A percentile compares a stretch with the other conserved stretches of the same genome.
Conservation (phyloP, 1,140 invertebrate genomes). For the Pseudomyrmex sp. region DNA sequence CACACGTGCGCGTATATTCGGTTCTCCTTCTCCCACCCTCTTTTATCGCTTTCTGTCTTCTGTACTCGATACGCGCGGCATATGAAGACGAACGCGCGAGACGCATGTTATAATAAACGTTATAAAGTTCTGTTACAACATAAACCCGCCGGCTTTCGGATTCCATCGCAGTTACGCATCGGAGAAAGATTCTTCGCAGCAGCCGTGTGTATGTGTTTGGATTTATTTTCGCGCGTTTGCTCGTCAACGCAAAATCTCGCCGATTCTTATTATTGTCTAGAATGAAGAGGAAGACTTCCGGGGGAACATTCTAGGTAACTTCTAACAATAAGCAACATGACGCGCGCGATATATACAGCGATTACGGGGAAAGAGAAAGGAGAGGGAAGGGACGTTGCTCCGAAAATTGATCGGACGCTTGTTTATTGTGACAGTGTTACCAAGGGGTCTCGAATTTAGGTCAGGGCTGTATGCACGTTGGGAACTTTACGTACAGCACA, state of each 20-base stretch:
- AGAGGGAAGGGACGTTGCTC: background rate
- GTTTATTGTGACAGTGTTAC: constrained; percentile 18
- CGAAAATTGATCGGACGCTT: constrained; percentile 30
- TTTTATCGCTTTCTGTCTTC: constrained; percentile 29
- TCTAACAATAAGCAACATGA: too few species aligned
- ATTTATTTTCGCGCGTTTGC: constrained; percentile 14
- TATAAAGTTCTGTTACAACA: constrained; percentile 17
- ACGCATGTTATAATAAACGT: constrained; percentile 1
- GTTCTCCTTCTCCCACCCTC: constrained; percentile 15
- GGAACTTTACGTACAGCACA: background rate
- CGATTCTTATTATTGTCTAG: background rate
- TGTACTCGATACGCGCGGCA: constrained; percentile 18
- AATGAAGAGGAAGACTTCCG: background rate
- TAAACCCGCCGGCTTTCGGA: background rate
- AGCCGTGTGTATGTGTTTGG: background rate
- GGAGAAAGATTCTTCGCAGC: constrained; percentile 6
- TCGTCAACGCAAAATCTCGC: background rate
- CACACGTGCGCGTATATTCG: background rate
- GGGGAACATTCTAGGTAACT: too few species aligned
- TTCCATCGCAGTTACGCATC: background rate
- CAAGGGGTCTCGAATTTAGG: constrained; percentile 32
- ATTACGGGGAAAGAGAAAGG: background rate
- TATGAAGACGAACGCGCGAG: constrained; percentile 1
- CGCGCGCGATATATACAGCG: background rate
- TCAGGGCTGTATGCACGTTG: constrained; percentile 32